A percentile compares a stretch with the other conserved stretches of the same genome.
These are phyloP conservation scores for Acrocera orbiculus DNA, from an alignment of 2,888 invertebrate genomes.

Conservation along the genomic window DNA sequence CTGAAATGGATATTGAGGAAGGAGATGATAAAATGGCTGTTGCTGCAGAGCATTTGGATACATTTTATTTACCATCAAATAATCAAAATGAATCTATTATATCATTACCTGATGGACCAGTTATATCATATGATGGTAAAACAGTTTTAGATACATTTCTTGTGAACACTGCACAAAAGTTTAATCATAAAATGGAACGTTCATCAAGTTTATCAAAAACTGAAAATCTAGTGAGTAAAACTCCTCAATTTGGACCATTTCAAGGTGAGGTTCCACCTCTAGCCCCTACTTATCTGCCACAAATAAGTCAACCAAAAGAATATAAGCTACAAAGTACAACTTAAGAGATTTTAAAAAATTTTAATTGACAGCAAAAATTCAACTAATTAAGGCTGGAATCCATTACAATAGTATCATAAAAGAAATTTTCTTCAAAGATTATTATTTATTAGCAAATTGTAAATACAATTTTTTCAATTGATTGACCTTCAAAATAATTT, in stretches of 20 bases:
- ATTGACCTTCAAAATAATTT: too few species aligned
- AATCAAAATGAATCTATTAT: constrained; percentile 27
- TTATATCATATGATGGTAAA: constrained; percentile 61
- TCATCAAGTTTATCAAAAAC: constrained; percentile 31
- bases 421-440: too few species aligned
- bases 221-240: constrained; percentile 42
- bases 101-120: constrained; percentile 35
- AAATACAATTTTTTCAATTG: too few species aligned
- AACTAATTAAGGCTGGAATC: too few species aligned
- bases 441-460: too few species aligned
- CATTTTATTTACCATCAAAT: constrained; percentile 56
- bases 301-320: constrained; percentile 18
- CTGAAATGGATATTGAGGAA: constrained; percentile 27
- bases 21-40: constrained; percentile 42
- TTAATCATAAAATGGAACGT: constrained; percentile 13
- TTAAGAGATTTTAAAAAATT: too few species aligned
- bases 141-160: constrained; percentile 46
- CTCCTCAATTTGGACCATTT: constrained; percentile 57
- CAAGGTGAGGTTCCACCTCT: constrained; percentile 53
- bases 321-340: too few species aligned
- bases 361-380: too few species aligned
- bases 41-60: constrained; percentile 52
- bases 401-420: too few species aligned
- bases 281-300: constrained; percentile 31
- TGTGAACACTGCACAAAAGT: constrained; percentile 36